Percentiles rank a stretch among this genome's conserved stretches.
Evolutionary conservation across 2,888 invertebrate genomes (phyloP).

Genomic region (Sphaeridia pumilis): DNA sequence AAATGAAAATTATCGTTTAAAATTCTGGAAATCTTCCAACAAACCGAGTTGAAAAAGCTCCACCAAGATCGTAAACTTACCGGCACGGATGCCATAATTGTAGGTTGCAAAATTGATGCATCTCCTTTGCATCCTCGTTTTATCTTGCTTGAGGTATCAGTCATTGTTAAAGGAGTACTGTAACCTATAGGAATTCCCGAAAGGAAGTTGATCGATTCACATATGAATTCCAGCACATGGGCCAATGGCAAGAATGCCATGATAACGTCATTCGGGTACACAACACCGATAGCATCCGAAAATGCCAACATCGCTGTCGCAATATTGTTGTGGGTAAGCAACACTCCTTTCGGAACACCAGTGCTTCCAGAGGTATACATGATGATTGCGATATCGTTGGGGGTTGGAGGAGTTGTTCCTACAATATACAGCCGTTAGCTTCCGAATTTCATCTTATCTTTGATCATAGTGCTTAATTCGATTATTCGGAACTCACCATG

Average conservation of each 20-base stretch:
- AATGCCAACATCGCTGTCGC: slow-evolving; percentile 67
- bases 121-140: slow-evolving; percentile 91
- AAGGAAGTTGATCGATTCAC: slow-evolving; percentile 58
- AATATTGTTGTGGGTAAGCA: slow-evolving; percentile 70
- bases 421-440: slow-evolving; percentile 32
- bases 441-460: neutral
- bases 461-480: neutral
- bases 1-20: too few relatives aligned
- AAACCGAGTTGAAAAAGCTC: too few relatives aligned
- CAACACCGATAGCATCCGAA: slow-evolving; percentile 57
- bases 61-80: too few relatives aligned
- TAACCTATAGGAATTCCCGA: slow-evolving; percentile 90
- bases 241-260: slow-evolving; percentile 94
- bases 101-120: slow-evolving; percentile 77
- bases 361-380: slow-evolving; percentile 99
- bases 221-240: slow-evolving; percentile 85
- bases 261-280: slow-evolving; percentile 62
- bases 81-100: slow-evolving; percentile 92
- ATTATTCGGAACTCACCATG: slow-evolving; percentile 24
- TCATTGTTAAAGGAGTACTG: slow-evolving; percentile 86
- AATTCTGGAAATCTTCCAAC: too few relatives aligned
- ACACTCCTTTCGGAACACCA: slow-evolving; percentile 83
- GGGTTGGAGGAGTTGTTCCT: slow-evolving; percentile 52
- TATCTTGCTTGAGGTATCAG: slow-evolving; percentile 87
- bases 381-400: slow-evolving; percentile 79